These are phyloP conservation scores for Rhinoptilus africanus DNA, from an alignment of 2,113 vertebrate species.

Conservation along the genomic window DNA sequence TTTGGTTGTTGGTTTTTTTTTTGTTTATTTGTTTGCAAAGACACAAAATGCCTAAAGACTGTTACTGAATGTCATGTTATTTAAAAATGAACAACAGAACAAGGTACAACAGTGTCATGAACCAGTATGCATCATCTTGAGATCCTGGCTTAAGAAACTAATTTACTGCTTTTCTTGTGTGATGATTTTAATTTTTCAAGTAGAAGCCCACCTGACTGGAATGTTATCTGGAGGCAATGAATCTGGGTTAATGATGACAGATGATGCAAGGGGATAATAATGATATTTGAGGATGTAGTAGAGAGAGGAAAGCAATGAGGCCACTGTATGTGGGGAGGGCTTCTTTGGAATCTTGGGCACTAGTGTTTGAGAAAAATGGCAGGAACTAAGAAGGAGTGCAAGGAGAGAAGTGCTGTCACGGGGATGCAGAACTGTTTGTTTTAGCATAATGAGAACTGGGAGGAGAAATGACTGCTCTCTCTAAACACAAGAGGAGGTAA, in stretches of 20 bases:
- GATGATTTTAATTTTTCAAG: neutral
- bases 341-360: neutral
- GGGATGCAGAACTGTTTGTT: neutral
- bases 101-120: neutral
- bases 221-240: neutral
- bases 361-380: neutral
- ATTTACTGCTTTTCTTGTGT: neutral
- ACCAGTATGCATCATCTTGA: neutral
- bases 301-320: neutral
- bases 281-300: neutral
- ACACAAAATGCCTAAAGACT: neutral
- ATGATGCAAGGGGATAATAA: neutral
- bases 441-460: neutral
- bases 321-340: neutral
- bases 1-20: neutral
- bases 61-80: neutral
- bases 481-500: neutral
- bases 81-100: neutral
- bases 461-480: neutral
- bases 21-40: neutral
- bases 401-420: rapidly evolving
- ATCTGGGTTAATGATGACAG: neutral
- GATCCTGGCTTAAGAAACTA: neutral
- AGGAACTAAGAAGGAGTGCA: neutral
- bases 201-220: neutral